Evolutionary conservation across 2,113 vertebrate genomes (phyloP).

Genomic region (Phylloscopus trochilus): DNA sequence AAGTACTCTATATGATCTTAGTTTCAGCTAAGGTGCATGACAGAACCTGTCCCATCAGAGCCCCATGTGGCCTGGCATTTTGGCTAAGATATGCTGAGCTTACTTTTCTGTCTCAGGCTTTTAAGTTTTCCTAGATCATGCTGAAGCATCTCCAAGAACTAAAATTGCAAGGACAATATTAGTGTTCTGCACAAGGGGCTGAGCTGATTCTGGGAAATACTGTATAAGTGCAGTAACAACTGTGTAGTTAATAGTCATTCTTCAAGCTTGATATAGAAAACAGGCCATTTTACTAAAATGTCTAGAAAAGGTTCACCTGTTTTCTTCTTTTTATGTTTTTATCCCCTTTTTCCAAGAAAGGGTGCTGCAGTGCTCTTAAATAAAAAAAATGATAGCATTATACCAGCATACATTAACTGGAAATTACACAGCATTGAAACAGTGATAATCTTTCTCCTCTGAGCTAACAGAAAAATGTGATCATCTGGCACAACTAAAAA

Average conservation of each 20-base stretch:
- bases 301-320: neutral
- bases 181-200: neutral
- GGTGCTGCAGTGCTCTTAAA: neutral
- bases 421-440: neutral
- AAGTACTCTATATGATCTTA: neutral
- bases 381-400: neutral
- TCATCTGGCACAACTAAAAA: neutral
- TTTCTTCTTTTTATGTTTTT: neutral
- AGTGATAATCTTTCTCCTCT: neutral
- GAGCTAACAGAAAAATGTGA: neutral
- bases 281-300: neutral
- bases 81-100: neutral
- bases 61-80: neutral
- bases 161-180: neutral
- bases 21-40: neutral
- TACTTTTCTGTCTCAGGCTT: neutral
- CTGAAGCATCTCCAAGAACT: neutral
- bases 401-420: neutral
- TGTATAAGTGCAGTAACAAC: neutral
- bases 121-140: neutral
- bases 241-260: neutral
- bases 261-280: neutral
- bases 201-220: neutral
- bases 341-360: neutral
- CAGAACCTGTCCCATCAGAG: neutral